Evolutionary conservation across 2,797 vertebrate genomes (phyloP).

Genomic region (Enteromius paludinosus): DNA sequence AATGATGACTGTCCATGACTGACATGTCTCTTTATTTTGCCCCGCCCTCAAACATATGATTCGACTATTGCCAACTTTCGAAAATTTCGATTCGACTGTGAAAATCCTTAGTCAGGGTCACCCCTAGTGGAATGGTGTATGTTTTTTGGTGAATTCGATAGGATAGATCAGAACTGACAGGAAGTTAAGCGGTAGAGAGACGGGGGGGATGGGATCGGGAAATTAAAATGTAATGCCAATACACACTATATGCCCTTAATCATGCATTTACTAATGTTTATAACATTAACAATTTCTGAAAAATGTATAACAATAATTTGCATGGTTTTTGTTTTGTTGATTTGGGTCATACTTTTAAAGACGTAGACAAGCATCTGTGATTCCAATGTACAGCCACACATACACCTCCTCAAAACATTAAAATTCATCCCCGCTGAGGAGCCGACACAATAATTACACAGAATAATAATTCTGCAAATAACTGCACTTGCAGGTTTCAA

Average conservation of each 20-base stretch:
- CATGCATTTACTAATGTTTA: neutral
- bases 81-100: too few species aligned
- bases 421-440: neutral
- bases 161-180: too few species aligned
- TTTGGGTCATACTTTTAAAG: neutral
- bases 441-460: too few species aligned
- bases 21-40: too few species aligned
- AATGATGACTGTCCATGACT: too few species aligned
- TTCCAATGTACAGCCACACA: neutral
- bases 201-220: neutral
- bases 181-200: too few species aligned
- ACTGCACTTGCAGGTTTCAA: neutral
- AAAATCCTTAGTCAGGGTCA: too few species aligned
- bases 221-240: neutral
- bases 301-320: neutral
- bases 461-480: neutral
- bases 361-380: neutral
- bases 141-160: too few species aligned
- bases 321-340: neutral
- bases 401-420: neutral
- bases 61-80: too few species aligned
- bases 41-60: too few species aligned
- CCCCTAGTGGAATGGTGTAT: too few species aligned
- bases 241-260: neutral
- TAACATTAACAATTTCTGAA: neutral